Percentiles rank a stretch among this genome's conserved stretches.
Evolutionary conservation across 1,140 invertebrate genomes (phyloP).

Genomic region (Schlechtendalia chinensis): DNA sequence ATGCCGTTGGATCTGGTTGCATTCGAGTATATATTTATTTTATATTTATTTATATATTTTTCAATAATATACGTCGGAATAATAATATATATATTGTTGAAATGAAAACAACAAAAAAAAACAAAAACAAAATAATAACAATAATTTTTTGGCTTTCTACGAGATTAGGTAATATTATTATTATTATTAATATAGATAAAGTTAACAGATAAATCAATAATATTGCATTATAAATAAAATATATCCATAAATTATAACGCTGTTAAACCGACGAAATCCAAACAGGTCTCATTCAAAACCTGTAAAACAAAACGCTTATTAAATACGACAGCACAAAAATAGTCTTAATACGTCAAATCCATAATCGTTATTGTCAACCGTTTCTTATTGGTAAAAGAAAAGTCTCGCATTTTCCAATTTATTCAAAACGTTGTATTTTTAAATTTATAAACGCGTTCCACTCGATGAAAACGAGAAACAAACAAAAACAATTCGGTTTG

Average conservation of each 20-base stretch:
- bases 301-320: conserved; percentile 13
- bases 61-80: background rate
- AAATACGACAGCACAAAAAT: background rate
- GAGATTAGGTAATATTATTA: background rate
- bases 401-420: too few relatives aligned
- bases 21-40: background rate
- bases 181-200: background rate
- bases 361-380: too few relatives aligned
- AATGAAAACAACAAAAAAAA: too few relatives aligned
- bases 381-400: too few relatives aligned
- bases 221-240: conserved; percentile 47
- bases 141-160: conserved; percentile 28
- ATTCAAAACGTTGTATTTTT: too few relatives aligned
- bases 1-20: background rate
- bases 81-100: too few relatives aligned
- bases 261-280: conserved; percentile 29
- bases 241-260: conserved; percentile 40
- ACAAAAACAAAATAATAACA: background rate
- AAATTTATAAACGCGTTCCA: too few relatives aligned
- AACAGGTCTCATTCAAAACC: conserved; percentile 34
- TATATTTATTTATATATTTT: too few relatives aligned
- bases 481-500: too few relatives aligned
- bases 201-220: conserved; percentile 32
- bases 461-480: too few relatives aligned
- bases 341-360: too few relatives aligned